These are phyloP conservation scores for Drosophila pruinosa DNA, from an alignment of 1,140 invertebrate genomes.

Conservation along the genomic window DNA sequence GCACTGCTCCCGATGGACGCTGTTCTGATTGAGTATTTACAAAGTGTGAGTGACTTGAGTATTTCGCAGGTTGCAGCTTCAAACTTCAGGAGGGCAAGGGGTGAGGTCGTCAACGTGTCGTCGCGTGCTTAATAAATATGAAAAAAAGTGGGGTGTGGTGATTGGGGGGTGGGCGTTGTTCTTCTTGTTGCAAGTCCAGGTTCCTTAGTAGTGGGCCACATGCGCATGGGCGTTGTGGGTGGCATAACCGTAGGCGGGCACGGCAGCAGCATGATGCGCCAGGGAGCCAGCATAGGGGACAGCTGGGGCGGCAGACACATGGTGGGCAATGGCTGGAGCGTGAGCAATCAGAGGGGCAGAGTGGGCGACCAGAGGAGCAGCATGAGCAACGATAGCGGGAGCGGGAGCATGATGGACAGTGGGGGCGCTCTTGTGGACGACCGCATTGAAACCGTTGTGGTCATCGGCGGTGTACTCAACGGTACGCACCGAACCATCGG, in stretches of 20 bases:
- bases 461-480: constrained; percentile 89
- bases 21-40: constrained; percentile 40
- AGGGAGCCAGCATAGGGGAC: constrained; percentile 63
- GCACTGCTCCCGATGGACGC: constrained; percentile 4
- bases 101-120: constrained; percentile 84
- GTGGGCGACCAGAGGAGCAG: constrained; percentile 55
- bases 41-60: constrained; percentile 86
- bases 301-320: constrained; percentile 72
- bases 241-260: constrained; percentile 69
- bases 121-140: constrained; percentile 97
- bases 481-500: constrained; percentile 85
- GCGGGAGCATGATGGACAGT: constrained; percentile 66
- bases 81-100: constrained; percentile 92
- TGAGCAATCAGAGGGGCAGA: constrained; percentile 57
- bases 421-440: constrained; percentile 83
- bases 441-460: constrained; percentile 85
- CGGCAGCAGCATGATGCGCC: constrained; percentile 72
- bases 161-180: constrained; percentile 54
- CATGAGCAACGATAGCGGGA: constrained; percentile 51
- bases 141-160: constrained; percentile 88
- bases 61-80: constrained; percentile 57
- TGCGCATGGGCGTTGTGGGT: constrained; percentile 74
- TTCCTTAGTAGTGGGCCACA: constrained; percentile 72
- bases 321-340: constrained; percentile 66
- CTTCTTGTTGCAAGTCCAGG: background rate